Percentiles rank a stretch among this genome's conserved stretches.
Conservation (phyloP, 2,888 invertebrate species). For the Drepanosiphum platanoidis region DNA sequence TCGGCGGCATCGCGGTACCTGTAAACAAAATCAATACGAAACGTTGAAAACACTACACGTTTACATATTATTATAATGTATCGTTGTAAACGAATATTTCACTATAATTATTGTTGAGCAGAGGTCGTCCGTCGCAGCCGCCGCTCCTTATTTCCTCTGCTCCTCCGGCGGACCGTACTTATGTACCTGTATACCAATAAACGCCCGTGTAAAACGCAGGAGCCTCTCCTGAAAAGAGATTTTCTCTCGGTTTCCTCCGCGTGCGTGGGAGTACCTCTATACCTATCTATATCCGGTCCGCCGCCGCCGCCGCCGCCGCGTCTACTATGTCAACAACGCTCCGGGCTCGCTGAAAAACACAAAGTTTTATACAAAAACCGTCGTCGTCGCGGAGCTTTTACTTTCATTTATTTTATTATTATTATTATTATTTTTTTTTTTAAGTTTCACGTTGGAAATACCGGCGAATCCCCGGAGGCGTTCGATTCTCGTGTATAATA, state of each 20-base stretch:
- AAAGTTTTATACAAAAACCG: not conserved
- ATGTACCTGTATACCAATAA: not conserved
- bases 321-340: not conserved
- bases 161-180: not conserved
- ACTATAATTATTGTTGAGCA: not conserved
- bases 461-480: not conserved
- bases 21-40: not conserved
- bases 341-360: not conserved
- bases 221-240: not conserved
- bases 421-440: slow-evolving; percentile 1
- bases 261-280: not conserved
- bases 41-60: not conserved
- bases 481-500: not conserved
- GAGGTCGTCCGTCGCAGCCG: not conserved
- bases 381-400: not conserved
- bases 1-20: not conserved
- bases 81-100: not conserved
- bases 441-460: not conserved
- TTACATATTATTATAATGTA: not conserved
- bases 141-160: not conserved
- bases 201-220: not conserved
- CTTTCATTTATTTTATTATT: not conserved
- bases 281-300: not conserved
- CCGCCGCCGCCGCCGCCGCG: not conserved
- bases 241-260: not conserved